Evolutionary conservation across 1,140 invertebrate genomes (phyloP), one percentile per base, ranked within the genome.

Genomic region (Himalopsyche phryganea): DNA sequence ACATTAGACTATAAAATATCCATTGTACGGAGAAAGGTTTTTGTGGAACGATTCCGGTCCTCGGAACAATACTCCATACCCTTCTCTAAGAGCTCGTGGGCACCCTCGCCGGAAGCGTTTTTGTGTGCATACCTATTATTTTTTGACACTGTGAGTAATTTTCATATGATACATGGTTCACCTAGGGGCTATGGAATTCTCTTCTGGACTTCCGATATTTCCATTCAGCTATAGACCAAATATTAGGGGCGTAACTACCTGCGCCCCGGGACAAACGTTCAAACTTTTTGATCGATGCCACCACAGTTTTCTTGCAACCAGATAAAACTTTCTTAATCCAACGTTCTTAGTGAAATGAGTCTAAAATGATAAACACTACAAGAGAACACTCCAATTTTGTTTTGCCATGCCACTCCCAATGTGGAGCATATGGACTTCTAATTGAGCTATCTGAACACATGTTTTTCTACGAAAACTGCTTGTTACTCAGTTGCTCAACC

Each of bases 131-230:
- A 36, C 42, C 55, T 47, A 61, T 57, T 61, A 51, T 58, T 61
- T 61, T 61, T 61, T 61, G 54, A 49, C 54, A 56, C 33, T 46
- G 17, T 32, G 38, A 46, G 50, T 57, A 61, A 54, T 58, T 61
- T 57, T 57, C 32, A 17, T 38, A 46, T 61, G 54, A 61, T 61
- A 47, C 50, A 58, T 54, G 40, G 41, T 28, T 28, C 23, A 9
- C 23, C 23, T 28, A 18, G 9, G 23, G 19, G 41, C 45, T 17
- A 18, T 23, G 53, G 13, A 56, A 17, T 17, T 53, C 19, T 52
- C 23, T 33, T 20, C 23, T 44, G 38, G 38, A 52, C 49, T 47
- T 52, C 41, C 48, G 56, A 44, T 35, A 40, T 15, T 36, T 38
- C 41, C 23, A 20, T 45, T 49, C 46, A 32, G 6, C 23, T 28